Base-by-base conservation (phyloP, 1,140 invertebrate species). In the Marisa cornuarietis region DNA sequence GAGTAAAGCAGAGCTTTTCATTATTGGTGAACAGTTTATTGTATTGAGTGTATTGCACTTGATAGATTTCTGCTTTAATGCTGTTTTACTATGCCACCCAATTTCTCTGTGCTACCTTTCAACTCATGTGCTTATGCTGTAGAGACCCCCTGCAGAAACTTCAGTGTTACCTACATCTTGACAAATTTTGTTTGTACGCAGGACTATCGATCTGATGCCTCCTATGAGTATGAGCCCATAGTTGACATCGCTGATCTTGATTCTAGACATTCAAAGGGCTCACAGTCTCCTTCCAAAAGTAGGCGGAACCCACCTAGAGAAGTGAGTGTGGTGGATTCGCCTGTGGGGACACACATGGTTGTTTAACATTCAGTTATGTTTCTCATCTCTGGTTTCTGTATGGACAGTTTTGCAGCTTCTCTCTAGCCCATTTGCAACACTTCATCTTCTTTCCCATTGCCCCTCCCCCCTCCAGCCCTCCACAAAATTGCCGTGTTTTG, bases 231-330 rank as follows among this genome's bases (percentile, higher is more conserved):
- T 77, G 76, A 77, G 65, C 76, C 76, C 68, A 77, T 77, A 77
- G 76, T 77, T 77, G 76, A 77, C 76, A 68, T 77, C 63, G 76
- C 76, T 69, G 76, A 77, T 77, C 76, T 77, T 77, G 76, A 77
- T 65, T 68, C 24, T 77, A 77, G 76, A 51, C 76, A 52, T 63
- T 63, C 76, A 77, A 77, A 77, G 68, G 52, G 76, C 52, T 26
- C 76, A 62, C 76, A 51, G 62, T 77, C 76, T 66, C 76, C 76
- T 42, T 68, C 76, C 62, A 77, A 77, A 77, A 51, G 26, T 68
- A 77, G 76, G 76, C 63, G 76, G 65, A 77, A 77, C 68, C 61
- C 76, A 63, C 63, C 63, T 16, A 16, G 65, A 77, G 76, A 77
- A 68, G 76, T 77, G 76, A 77, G 76, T 77, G 62, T 1, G 49